Evolutionary conservation across 2,113 vertebrate genomes (phyloP).

Genomic region (Ceuthmochares aereus): DNA sequence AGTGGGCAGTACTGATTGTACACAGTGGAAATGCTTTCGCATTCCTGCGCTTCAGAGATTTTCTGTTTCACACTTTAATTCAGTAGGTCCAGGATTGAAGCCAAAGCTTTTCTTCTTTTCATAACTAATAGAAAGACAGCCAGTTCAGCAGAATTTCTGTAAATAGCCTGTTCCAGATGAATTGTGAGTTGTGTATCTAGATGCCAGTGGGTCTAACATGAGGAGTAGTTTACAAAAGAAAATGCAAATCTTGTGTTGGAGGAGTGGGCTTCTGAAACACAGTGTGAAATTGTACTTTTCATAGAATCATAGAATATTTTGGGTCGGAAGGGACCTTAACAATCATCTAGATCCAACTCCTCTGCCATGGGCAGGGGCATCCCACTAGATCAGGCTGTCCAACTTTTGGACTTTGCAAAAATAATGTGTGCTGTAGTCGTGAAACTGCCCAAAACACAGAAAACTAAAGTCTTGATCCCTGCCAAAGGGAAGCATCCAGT

Average conservation of each 20-base stretch:
- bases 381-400: too few relatives aligned
- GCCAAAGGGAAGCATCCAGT: background rate
- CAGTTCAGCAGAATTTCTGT: conserved; percentile 43
- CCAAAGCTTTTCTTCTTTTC: conserved; percentile 28
- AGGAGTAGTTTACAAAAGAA: background rate
- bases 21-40: background rate
- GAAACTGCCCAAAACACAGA: background rate
- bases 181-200: background rate
- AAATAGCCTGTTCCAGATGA: conserved; percentile 34
- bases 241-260: background rate
- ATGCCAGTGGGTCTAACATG: background rate
- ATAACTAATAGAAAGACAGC: conserved; percentile 23
- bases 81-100: conserved; percentile 32
- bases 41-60: background rate
- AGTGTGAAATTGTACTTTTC: background rate
- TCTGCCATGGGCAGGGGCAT: too few relatives aligned
- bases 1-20: background rate
- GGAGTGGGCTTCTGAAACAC: background rate
- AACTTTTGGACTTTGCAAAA: background rate
- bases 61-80: conserved; percentile 28
- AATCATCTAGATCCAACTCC: too few relatives aligned
- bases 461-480: background rate
- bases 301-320: too few relatives aligned
- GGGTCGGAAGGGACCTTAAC: too few relatives aligned
- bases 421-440: background rate